Evolutionary conservation across 2,113 vertebrate species (phyloP).

Genomic region (Sinocyclocheilus anshuiensis): DNA sequence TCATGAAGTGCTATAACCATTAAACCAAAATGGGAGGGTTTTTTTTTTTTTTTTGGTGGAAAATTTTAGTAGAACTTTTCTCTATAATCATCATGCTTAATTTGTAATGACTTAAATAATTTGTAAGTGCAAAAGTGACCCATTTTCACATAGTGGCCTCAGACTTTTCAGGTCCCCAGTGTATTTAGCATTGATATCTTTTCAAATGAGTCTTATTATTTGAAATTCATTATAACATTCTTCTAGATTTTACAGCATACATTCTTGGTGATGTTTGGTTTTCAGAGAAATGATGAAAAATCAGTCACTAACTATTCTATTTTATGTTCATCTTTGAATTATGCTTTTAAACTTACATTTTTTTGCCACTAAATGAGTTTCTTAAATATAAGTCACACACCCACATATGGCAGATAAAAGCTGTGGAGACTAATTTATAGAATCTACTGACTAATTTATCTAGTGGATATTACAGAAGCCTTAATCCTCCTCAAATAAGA

Average conservation of each 20-base stretch:
- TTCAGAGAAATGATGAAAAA: neutral
- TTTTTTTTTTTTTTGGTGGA: too few species aligned
- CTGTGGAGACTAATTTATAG: neutral
- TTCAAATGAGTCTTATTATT: neutral
- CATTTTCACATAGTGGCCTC: neutral
- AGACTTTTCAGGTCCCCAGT: neutral
- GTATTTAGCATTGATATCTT: neutral
- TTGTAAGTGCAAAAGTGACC: neutral
- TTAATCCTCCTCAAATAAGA: neutral
- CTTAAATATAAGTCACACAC: neutral
- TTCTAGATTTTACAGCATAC: neutral
- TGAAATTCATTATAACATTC: neutral
- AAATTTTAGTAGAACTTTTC: neutral
- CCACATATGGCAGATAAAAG: neutral
- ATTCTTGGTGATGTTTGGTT: neutral
- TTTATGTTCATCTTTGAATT: neutral
- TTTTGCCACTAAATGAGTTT: neutral
- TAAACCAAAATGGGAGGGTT: too few species aligned
- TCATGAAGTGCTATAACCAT: neutral
- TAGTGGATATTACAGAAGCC: constrained; percentile 3
- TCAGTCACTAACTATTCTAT: neutral
- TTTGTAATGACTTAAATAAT: neutral
- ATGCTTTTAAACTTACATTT: neutral
- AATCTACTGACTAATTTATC: neutral
- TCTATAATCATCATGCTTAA: neutral